Evolutionary conservation across 2,888 invertebrate genomes (phyloP), one percentile per base, ranked within the genome.

Genomic region (Euzophera pinguis): DNA sequence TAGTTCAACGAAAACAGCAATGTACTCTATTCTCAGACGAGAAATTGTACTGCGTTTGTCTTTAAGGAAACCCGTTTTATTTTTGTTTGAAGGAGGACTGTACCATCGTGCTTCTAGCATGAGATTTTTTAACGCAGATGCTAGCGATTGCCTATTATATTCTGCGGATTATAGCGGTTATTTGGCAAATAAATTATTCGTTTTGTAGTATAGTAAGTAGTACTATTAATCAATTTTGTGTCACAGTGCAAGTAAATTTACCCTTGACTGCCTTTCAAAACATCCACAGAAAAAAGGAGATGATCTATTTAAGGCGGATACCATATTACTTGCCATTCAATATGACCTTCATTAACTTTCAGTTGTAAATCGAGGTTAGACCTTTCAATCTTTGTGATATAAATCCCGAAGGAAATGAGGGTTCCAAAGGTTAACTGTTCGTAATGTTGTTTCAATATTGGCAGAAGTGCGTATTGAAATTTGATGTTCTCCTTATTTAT

Each of bases 331-430:
- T 22, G 22, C 22, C 22, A 22, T 3, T 22, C 22, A 22, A 34
- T 32, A 32, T 32, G 32, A 34, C 45, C 43, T 43, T 43, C 12
- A 16, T 32, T 45, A 27, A 12, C 9, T 29, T 32, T 45, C 16
- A 13, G 2, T 32, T 16, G 34, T 32, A 13, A 45, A 32, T 16
- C 32, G 34, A 45, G 34, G 45, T 14, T 16, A 5, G 34, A 34
- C 45, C 45, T 32, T 45, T 32, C 9, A 10, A 45, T 45, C 16
- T 32, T 27, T 29, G 29, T 17, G 41, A 41, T 17, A 41, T 41
- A 45, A 45, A 13, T 32, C 45, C 32, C 45, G 32, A 6, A 45
- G 32, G 45, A 45, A 45, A 45, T 14, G 45, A 32, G 45, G 45
- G 45, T 14, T 45, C 7, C 32, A 16, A 45, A 45, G 45, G 45